These are phyloP conservation scores for Dryomyza anilis DNA, from an alignment of 2,888 invertebrate genomes.

Conservation along the genomic window DNA sequence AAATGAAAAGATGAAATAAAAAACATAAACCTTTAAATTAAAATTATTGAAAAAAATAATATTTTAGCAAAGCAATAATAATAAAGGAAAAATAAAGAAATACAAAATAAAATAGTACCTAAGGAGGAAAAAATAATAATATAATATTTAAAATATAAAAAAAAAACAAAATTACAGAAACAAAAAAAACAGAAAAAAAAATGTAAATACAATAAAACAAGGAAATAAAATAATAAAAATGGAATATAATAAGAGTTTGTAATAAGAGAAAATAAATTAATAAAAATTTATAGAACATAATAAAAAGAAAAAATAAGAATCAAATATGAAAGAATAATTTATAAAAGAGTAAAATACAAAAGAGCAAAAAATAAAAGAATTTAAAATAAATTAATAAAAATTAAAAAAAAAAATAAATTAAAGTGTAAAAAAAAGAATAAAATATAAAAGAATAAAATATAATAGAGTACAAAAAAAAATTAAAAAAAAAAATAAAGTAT, in stretches of 20 bases:
- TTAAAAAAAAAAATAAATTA: too few species aligned
- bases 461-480: too few species aligned
- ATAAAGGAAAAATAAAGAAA: neutral
- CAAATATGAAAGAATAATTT: neutral
- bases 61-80: neutral
- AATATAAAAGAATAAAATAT: too few species aligned
- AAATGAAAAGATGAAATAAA: too few species aligned
- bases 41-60: neutral
- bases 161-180: neutral
- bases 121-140: neutral
- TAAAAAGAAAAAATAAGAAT: neutral
- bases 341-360: neutral
- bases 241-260: neutral
- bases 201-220: neutral
- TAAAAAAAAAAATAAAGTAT: too few species aligned
- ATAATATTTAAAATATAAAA: neutral
- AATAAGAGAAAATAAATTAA: neutral
- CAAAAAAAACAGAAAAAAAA: neutral
- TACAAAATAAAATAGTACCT: neutral
- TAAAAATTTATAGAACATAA: neutral
- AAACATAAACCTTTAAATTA: neutral
- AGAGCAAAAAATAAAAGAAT: neutral
- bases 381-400: too few species aligned
- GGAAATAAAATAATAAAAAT: neutral
- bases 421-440: too few species aligned